Evolutionary conservation across 2,888 invertebrate species (phyloP).

Genomic region (Conus canariensis): DNA sequence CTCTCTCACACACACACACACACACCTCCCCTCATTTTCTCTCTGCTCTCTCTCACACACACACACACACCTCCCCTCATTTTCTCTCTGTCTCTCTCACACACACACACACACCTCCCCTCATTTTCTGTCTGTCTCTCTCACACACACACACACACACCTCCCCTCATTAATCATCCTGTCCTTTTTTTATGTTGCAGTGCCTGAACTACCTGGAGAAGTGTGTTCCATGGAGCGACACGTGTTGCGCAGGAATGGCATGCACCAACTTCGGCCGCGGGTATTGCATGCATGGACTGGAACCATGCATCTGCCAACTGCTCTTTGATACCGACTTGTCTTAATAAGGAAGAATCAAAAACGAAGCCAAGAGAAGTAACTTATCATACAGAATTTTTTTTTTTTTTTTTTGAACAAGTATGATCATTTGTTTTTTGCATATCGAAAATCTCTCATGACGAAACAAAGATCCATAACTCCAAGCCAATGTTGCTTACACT

Average conservation of each 20-base stretch:
- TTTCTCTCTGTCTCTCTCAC: background rate
- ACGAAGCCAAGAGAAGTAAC: no score
- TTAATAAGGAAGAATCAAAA: background rate
- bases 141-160: background rate
- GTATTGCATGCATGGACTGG: slow-evolving; percentile 51
- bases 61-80: background rate
- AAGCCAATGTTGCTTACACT: no score
- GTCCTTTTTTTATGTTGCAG: slow-evolving; percentile 31
- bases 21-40: no score
- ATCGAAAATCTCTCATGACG: no score
- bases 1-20: no score
- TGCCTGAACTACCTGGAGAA: slow-evolving; percentile 51
- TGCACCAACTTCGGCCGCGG: slow-evolving; percentile 51
- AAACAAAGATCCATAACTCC: no score
- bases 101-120: no score
- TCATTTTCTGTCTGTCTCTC: no score
- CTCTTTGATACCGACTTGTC: slow-evolving; percentile 4
- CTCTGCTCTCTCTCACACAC: background rate
- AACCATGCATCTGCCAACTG: slow-evolving; percentile 49
- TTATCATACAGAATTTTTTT: no score
- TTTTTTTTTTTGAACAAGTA: no score
- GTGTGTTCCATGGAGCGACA: slow-evolving; percentile 47
- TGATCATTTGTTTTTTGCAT: no score
- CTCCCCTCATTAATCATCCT: background rate
- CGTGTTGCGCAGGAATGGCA: slow-evolving; percentile 47